Evolutionary conservation across 1,140 invertebrate species (phyloP).

Genomic region (Alviniconcha marisindica): DNA sequence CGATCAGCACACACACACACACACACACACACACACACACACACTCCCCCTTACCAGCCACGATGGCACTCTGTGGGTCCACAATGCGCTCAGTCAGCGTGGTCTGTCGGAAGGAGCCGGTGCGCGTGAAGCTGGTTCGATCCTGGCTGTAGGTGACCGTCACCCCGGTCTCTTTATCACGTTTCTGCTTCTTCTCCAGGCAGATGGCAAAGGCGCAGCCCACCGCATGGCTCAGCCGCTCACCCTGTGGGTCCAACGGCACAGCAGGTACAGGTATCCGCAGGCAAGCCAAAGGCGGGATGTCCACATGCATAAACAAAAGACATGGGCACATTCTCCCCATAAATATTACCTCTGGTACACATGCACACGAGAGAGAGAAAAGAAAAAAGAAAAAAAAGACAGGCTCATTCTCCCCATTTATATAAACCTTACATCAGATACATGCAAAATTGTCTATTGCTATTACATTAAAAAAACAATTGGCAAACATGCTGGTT

Average conservation of each 20-base stretch:
- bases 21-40: slow-evolving; percentile 5
- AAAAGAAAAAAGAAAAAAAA: neutral
- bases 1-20: neutral
- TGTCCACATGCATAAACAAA: slow-evolving; percentile 12
- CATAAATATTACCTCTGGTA: neutral
- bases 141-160: slow-evolving; percentile 95
- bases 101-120: slow-evolving; percentile 90
- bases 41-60: slow-evolving; percentile 65
- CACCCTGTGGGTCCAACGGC: slow-evolving; percentile 82
- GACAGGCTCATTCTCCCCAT: too few relatives aligned
- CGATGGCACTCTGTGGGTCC: slow-evolving; percentile 79
- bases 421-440: too few relatives aligned
- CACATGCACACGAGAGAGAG: neutral
- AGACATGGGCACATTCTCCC: slow-evolving; percentile 28
- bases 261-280: neutral
- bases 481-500: too few relatives aligned
- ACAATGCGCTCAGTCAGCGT: slow-evolving; percentile 87
- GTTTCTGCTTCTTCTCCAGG: slow-evolving; percentile 96
- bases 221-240: slow-evolving; percentile 98
- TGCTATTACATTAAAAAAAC: too few relatives aligned
- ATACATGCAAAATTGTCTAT: too few relatives aligned
- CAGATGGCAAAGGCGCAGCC: slow-evolving; percentile 99
- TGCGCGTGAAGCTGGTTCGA: slow-evolving; percentile 94
- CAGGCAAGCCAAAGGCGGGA: neutral
- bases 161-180: slow-evolving; percentile 94